Evolutionary conservation across 2,113 vertebrate genomes (phyloP).

Genomic region (Tichodroma muraria): DNA sequence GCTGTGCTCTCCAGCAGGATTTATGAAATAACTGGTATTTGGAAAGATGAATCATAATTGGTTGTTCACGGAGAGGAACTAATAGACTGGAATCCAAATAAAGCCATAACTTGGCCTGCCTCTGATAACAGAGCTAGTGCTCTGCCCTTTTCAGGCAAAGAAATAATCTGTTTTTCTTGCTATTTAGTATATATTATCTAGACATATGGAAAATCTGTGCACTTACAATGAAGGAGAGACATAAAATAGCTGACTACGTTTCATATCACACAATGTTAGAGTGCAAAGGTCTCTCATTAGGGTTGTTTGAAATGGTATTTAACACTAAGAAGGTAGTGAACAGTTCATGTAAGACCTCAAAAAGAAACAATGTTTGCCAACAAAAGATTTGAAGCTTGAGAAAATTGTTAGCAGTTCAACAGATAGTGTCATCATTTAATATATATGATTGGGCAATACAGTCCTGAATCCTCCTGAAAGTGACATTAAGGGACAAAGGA

Average conservation of each 20-base stretch:
- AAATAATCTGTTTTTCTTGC: not conserved
- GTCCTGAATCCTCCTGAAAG: not conserved
- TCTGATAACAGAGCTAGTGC: not conserved
- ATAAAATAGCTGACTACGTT: not conserved
- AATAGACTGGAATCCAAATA: not conserved
- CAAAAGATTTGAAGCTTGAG: not conserved
- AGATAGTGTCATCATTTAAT: not conserved
- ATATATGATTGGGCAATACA: not conserved
- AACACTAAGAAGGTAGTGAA: not conserved
- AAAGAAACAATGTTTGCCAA: not conserved
- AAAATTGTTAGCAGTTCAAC: not conserved
- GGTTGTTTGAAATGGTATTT: not conserved
- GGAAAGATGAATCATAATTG: slow-evolving; percentile 18
- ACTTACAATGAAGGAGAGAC: not conserved
- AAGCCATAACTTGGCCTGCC: not conserved
- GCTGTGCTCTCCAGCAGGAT: not conserved
- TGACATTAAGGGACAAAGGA: not conserved
- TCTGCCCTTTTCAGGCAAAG: not conserved
- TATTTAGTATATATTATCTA: not conserved
- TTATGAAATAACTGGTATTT: slow-evolving; percentile 14
- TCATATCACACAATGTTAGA: not conserved
- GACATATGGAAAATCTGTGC: not conserved
- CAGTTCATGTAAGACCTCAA: not conserved
- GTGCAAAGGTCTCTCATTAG: not conserved
- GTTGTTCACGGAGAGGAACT: not conserved